Evolutionary conservation across 2,113 vertebrate genomes (phyloP).

Genomic region (Nicator chloris): DNA sequence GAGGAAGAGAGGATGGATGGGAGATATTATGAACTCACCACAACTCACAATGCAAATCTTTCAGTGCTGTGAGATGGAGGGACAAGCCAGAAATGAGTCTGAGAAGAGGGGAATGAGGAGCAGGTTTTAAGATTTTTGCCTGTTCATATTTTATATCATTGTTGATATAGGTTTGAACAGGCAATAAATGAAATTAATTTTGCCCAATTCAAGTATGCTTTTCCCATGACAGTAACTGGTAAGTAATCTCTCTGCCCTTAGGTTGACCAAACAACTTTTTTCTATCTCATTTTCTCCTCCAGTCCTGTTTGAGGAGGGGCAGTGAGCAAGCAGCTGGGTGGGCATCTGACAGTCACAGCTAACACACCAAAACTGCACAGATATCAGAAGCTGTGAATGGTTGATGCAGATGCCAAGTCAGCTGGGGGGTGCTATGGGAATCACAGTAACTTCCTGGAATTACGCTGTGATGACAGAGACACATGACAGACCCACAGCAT

Average conservation of each 20-base stretch:
- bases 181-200: background rate
- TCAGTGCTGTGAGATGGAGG: background rate
- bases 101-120: background rate
- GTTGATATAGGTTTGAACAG: background rate
- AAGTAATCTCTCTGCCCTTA: background rate
- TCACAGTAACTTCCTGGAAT: background rate
- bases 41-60: background rate
- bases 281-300: background rate
- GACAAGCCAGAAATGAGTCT: background rate
- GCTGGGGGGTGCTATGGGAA: background rate
- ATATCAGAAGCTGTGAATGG: background rate
- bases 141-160: background rate
- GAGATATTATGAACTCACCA: background rate
- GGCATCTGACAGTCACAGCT: background rate
- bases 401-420: background rate
- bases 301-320: background rate
- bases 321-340: background rate
- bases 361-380: background rate
- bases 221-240: background rate
- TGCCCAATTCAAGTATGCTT: background rate
- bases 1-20: background rate
- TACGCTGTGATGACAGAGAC: background rate
- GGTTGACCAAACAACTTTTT: background rate
- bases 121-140: background rate
- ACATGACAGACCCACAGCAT: background rate